Base-by-base conservation (phyloP, 2,888 invertebrate species). In the Ctenicera cuprea region DNA sequence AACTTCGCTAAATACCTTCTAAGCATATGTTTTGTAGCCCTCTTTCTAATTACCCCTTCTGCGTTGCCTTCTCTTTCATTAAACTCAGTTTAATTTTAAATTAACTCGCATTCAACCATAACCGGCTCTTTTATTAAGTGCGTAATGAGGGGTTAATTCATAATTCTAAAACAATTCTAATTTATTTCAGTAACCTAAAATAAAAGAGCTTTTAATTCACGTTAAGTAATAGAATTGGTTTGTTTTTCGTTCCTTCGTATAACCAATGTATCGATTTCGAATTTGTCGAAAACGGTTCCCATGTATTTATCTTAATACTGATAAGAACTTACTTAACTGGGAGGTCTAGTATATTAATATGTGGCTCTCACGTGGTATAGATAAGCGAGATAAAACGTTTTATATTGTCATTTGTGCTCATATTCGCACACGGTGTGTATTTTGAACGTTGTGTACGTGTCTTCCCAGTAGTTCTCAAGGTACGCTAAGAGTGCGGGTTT, bases 361-460 rank as follows among this genome's bases (percentile, higher is more conserved):
- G 50, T 16, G 48, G 18, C 64, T 20, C 26, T 64, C 9, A 18
- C 70, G 50, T 70, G 62, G 45, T 43, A 26, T 22, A 70, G 70
- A 70, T 70, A 70, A 70, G 70, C 50, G 26, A 70, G 70, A 70
- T 70, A 70, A 70, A 11, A 33, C 33, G 22, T 62, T 68, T 70
- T 70, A 70, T 61, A 67, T 57, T 67, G 52, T 70, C 70, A 63
- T 54, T 62, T 63, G 52, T 18, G 62, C 54, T 52, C 62, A 70
- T 62, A 70, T 70, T 70, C 54, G 70, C 70, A 61, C 48, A 38
- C 22, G 50, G 38, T 43, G 63, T 69, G 48, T 26, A 22, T 30
- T 65, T 38, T 33, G n/a, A 57, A 57, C 59, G 59, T n/a, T 48
- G 45, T 26, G 45, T 68, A 68, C 68, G 68, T 68, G 68, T 37